These are phyloP conservation scores for Sapayoa aenigma DNA, from an alignment of 2,113 vertebrate genomes.

Conservation along the genomic window DNA sequence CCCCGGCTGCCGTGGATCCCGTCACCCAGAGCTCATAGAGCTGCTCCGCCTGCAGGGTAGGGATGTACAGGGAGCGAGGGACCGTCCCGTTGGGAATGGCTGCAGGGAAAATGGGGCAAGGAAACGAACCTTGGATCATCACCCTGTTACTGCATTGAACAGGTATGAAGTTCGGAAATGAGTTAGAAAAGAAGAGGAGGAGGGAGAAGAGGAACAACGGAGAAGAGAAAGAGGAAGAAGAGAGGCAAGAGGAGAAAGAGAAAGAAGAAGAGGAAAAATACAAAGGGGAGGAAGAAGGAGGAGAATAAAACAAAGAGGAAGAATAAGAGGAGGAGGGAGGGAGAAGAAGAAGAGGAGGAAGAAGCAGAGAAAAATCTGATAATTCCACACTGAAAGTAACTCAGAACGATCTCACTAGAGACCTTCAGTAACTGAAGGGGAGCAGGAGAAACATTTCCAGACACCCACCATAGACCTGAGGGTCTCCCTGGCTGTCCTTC, in stretches of 20 bases:
- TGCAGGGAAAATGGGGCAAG: too few relatives aligned
- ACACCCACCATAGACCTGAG: neutral
- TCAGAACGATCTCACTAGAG: too few relatives aligned
- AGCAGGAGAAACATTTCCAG: neutral
- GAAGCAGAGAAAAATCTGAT: neutral
- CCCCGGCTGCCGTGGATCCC: conserved; percentile 57
- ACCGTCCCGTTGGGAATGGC: too few relatives aligned
- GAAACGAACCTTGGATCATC: too few relatives aligned
- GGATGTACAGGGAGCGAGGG: neutral
- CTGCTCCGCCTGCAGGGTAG: neutral
- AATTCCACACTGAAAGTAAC: neutral
- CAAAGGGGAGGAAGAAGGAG: neutral
- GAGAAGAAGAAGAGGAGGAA: neutral
- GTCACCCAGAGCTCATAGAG: conserved; percentile 72
- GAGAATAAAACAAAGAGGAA: neutral
- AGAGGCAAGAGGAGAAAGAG: neutral
- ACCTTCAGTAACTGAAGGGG: rapidly evolving
- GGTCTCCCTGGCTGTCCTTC: neutral
- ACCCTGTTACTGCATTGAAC: too few relatives aligned
- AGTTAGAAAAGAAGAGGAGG: neutral
- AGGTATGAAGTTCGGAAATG: too few relatives aligned
- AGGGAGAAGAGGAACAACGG: neutral
- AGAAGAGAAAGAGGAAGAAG: too few relatives aligned
- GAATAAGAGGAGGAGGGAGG: neutral
- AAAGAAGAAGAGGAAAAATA: neutral